Percentiles rank a stretch among this genome's conserved stretches.
phyloP scores from a whole-genome alignment of 2,888 invertebrate genomes.

The Gonocerus acuteangulatus region DNA sequence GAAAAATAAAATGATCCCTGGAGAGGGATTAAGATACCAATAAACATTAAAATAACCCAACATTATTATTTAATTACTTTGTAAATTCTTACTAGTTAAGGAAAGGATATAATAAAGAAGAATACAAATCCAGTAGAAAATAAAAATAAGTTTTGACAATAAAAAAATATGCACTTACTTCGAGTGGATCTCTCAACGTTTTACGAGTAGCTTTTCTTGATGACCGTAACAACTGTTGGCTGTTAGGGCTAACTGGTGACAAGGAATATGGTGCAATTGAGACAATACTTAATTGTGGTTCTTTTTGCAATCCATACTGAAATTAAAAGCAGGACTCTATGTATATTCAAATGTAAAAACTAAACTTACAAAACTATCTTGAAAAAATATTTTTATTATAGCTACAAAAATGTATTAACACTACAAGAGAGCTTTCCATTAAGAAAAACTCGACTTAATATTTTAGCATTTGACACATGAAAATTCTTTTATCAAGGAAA shows the following conservation, averaged over 20 bases:
- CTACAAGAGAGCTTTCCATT: neutral
- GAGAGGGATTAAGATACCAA: too few species aligned
- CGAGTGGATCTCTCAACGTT: constrained; percentile 97
- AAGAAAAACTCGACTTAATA: too few species aligned
- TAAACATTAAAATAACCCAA: too few species aligned
- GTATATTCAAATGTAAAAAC: neutral
- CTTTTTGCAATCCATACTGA: constrained; percentile 25
- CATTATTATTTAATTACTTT: too few species aligned
- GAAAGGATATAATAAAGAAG: too few species aligned
- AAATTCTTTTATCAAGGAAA: neutral
- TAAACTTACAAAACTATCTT: neutral
- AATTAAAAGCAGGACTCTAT: constrained; percentile 8
- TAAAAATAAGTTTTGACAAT: too few species aligned
- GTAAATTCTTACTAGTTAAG: too few species aligned
- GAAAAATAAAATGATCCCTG: too few species aligned
- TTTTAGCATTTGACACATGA: too few species aligned
- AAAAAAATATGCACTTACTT: constrained; percentile 47
- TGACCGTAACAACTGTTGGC: constrained; percentile 85
- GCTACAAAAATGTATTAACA: too few species aligned
- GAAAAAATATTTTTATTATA: neutral
- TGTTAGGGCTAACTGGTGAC: constrained; percentile 90
- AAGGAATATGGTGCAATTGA: constrained; percentile 82
- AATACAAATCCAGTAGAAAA: too few species aligned
- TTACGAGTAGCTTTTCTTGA: constrained; percentile 96
- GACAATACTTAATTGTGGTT: constrained; percentile 30